Percentiles rank a stretch among this genome's conserved stretches.
These are phyloP conservation scores for Athetis lepigone DNA, from an alignment of 2,888 invertebrate genomes.

Conservation along the genomic window DNA sequence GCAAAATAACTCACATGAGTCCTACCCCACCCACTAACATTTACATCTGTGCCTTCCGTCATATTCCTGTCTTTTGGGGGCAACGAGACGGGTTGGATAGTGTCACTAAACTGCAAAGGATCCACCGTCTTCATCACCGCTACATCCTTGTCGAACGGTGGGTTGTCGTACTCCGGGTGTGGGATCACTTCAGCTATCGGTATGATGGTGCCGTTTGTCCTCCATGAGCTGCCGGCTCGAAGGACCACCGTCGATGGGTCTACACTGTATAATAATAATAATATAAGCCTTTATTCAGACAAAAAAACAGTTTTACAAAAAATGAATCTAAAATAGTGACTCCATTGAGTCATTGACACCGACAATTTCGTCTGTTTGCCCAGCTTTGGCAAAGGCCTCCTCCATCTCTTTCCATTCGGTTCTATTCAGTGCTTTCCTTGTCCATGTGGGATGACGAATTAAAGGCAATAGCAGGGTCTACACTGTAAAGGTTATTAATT, in stretches of 20 bases:
- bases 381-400: too few relatives aligned
- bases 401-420: too few relatives aligned
- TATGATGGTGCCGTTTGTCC: conserved; percentile 83
- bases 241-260: conserved; percentile 80
- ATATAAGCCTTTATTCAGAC: too few relatives aligned
- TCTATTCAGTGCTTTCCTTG: too few relatives aligned
- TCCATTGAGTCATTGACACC: too few relatives aligned
- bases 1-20: conserved; percentile 69
- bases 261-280: too few relatives aligned
- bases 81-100: conserved; percentile 76
- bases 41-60: conserved; percentile 68
- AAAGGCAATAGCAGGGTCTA: too few relatives aligned
- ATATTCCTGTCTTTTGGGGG: conserved; percentile 69
- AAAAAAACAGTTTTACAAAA: too few relatives aligned
- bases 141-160: conserved; percentile 83
- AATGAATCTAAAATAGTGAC: too few relatives aligned
- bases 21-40: conserved; percentile 86
- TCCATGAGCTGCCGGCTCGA: conserved; percentile 84
- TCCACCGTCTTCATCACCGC: conserved; percentile 82
- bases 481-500: too few relatives aligned
- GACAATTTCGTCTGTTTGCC: too few relatives aligned
- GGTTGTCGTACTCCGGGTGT: conserved; percentile 81
- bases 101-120: conserved; percentile 77
- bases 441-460: too few relatives aligned
- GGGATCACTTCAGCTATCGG: conserved; percentile 82